These are phyloP conservation scores for Heterohyrax brucei DNA, from an alignment of 2,797 vertebrate species.

Conservation along the genomic window DNA sequence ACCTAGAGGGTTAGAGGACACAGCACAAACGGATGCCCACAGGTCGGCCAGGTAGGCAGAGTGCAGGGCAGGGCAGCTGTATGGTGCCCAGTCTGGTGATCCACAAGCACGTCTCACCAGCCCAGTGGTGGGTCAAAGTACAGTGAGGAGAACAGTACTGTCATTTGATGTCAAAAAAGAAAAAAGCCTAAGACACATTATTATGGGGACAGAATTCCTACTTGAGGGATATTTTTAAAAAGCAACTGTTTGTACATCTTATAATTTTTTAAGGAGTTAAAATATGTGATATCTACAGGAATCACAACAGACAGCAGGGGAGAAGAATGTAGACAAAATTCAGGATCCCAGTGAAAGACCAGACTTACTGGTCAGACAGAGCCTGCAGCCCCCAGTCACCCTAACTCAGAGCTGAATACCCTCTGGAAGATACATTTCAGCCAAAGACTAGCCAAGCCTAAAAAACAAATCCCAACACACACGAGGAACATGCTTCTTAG, in stretches of 20 bases:
- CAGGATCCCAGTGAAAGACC: no score
- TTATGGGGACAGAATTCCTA: not conserved
- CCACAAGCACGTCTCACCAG: constrained; percentile 86
- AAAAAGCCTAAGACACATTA: constrained; percentile 45
- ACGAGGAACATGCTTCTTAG: no score
- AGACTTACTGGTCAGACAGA: no score
- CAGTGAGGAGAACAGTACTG: constrained; percentile 81
- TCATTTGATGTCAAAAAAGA: constrained; percentile 82
- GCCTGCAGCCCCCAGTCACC: no score
- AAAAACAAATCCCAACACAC: no score
- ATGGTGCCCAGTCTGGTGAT: constrained; percentile 86
- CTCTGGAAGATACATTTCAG: no score
- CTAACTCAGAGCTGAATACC: no score
- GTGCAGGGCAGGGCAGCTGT: constrained; percentile 85
- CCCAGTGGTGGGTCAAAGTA: constrained; percentile 82
- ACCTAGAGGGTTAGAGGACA: constrained; percentile 83
- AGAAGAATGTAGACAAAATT: no score
- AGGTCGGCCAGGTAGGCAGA: constrained; percentile 88
- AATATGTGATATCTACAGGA: not conserved
- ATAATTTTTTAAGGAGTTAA: constrained; percentile 11
- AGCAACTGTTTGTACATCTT: not conserved
- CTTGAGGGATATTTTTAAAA: constrained; percentile 13
- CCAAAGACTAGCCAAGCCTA: no score
- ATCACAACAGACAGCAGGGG: no score
- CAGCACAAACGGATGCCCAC: constrained; percentile 87